Percentiles rank a stretch among this genome's conserved stretches.
phyloP scores from a whole-genome alignment of 2,797 vertebrate species.

The Bovichtus diacanthus region DNA sequence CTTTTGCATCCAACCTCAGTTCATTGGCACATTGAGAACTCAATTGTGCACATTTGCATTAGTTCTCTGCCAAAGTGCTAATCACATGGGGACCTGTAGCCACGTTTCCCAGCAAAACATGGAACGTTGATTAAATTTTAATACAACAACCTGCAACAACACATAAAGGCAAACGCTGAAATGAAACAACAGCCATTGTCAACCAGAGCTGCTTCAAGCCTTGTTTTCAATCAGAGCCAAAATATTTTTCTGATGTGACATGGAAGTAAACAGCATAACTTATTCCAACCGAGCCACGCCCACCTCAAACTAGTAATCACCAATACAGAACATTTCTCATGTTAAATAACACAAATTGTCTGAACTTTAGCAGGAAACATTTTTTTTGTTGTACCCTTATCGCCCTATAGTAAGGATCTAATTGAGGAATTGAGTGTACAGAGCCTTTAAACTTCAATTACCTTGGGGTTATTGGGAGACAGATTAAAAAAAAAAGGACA shows the following conservation, averaged over 20 bases:
- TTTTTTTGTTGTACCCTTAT: not conserved
- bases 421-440: not conserved
- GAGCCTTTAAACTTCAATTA: not conserved
- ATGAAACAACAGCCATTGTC: not conserved
- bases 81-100: conserved; percentile 34
- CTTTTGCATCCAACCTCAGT: conserved; percentile 40
- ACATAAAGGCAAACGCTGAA: conserved; percentile 24
- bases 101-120: conserved; percentile 9
- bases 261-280: not conserved
- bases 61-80: conserved; percentile 45
- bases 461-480: not conserved
- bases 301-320: not conserved
- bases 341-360: not conserved
- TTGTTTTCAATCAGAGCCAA: not conserved
- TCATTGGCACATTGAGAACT: conserved; percentile 41
- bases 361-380: not conserved
- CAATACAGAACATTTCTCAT: not conserved
- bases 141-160: conserved; percentile 35
- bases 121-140: conserved; percentile 41
- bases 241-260: not conserved
- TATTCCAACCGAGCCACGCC: not conserved
- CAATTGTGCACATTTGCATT: conserved; percentile 54
- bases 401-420: not conserved
- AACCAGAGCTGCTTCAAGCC: not conserved
- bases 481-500: not conserved